Evolutionary conservation across 2,113 vertebrate species (phyloP).

Genomic region (Spea bombifrons): DNA sequence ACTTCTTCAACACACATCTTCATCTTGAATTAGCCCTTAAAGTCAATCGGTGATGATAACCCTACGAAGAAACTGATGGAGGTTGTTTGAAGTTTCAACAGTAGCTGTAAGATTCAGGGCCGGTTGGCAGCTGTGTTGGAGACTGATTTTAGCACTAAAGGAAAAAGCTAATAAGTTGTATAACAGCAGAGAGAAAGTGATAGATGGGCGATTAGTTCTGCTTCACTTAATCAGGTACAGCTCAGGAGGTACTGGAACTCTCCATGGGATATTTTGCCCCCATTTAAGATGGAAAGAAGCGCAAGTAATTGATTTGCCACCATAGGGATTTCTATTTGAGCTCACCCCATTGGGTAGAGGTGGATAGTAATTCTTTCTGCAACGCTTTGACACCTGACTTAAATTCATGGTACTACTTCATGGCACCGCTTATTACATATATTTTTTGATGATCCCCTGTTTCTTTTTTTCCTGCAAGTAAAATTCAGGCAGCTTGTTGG

Average conservation of each 20-base stretch:
- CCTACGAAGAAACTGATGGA: too few relatives aligned
- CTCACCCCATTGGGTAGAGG: constrained; percentile 1
- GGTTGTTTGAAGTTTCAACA: background rate
- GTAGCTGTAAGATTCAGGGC: background rate
- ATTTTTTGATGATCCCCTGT: constrained; percentile 34
- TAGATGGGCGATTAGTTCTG: constrained; percentile 11
- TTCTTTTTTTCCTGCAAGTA: constrained; percentile 4
- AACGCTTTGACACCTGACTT: background rate
- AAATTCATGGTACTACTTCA: constrained; percentile 27
- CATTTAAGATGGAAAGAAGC: background rate
- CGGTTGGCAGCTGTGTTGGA: background rate
- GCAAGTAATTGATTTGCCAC: constrained; percentile 15
- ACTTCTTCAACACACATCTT: too few relatives aligned
- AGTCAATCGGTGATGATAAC: too few relatives aligned
- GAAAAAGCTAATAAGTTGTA: constrained; percentile 26
- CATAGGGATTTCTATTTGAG: constrained; percentile 12
- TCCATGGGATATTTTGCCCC: background rate
- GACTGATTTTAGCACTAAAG: constrained; percentile 20
- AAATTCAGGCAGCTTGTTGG: constrained; percentile 19
- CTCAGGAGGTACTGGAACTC: constrained; percentile 1
- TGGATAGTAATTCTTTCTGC: constrained; percentile 7
- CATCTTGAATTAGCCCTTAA: too few relatives aligned
- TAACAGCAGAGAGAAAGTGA: constrained; percentile 17
- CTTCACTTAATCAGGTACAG: constrained; percentile 20
- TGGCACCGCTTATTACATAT: constrained; percentile 30